Percentiles rank a stretch among this genome's conserved stretches.
phyloP scores from a whole-genome alignment of 1,140 invertebrate species.

The Holcopasites calliopsidis region DNA sequence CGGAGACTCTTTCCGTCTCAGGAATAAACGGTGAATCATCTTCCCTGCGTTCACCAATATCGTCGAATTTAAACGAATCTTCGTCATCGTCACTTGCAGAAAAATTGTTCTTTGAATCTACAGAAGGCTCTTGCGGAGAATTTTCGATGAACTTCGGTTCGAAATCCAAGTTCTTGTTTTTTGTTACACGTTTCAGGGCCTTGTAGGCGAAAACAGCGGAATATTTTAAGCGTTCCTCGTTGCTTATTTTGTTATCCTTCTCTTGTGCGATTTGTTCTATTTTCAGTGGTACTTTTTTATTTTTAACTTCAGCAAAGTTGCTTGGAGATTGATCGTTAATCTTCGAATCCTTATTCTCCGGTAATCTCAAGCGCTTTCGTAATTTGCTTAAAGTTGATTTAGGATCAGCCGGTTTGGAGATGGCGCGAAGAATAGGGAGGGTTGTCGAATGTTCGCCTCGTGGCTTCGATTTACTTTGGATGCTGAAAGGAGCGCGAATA shows the following conservation, averaged over 20 bases:
- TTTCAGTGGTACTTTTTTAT: not conserved
- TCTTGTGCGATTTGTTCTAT: not conserved
- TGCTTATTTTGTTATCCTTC: not conserved
- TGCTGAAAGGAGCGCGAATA: not conserved
- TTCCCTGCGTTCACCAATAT: not conserved
- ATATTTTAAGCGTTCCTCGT: slow-evolving; percentile 19
- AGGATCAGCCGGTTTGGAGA: not conserved
- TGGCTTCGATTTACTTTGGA: slow-evolving; percentile 40
- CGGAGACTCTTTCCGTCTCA: not conserved
- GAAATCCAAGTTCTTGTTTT: slow-evolving; percentile 33
- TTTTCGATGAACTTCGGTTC: not conserved
- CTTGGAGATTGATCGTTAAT: not conserved
- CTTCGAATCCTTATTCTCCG: not conserved
- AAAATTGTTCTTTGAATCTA: not conserved
- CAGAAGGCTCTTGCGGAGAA: not conserved
- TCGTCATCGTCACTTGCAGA: not conserved
- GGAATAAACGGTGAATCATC: not conserved
- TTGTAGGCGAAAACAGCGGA: slow-evolving; percentile 41
- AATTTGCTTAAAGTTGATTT: not conserved
- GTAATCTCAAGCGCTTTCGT: not conserved
- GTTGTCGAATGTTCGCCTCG: not conserved
- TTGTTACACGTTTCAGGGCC: slow-evolving; percentile 41
- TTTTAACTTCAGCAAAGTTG: no score
- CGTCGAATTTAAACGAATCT: no score
- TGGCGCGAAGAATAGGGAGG: not conserved